These are phyloP conservation scores for Cyclina sinensis DNA, from an alignment of 1,140 invertebrate genomes.

Conservation along the genomic window DNA sequence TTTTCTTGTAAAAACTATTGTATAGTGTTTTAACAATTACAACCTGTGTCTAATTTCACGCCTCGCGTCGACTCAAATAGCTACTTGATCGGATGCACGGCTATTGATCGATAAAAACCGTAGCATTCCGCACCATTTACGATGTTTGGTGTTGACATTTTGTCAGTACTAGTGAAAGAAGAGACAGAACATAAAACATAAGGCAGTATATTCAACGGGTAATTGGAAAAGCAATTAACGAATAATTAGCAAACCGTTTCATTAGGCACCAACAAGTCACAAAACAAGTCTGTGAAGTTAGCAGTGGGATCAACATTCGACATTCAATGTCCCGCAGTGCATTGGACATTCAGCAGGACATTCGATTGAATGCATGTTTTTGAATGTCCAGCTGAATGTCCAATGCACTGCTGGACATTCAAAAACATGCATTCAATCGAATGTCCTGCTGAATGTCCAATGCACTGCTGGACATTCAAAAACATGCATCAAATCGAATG, in stretches of 20 bases:
- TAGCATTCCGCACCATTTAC: constrained; percentile 36
- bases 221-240: constrained; percentile 39
- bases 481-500: too few species aligned
- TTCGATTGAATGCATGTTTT: too few species aligned
- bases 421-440: too few species aligned
- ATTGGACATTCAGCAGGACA: too few species aligned
- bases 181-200: neutral
- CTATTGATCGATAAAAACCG: constrained; percentile 15
- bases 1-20: neutral
- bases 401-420: too few species aligned
- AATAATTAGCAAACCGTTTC: constrained; percentile 27
- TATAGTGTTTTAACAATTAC: constrained; percentile 33
- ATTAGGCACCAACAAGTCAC: neutral
- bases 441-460: too few species aligned
- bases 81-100: constrained; percentile 11
- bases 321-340: too few species aligned
- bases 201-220: constrained; percentile 5
- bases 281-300: too few species aligned
- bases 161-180: neutral
- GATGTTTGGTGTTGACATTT: constrained; percentile 17
- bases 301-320: too few species aligned
- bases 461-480: too few species aligned
- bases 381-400: too few species aligned
- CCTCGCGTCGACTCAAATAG: constrained; percentile 11
- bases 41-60: constrained; percentile 41